Percentiles rank a stretch among this genome's conserved stretches.
These are phyloP conservation scores for Pantherophis alleghaniensis DNA, from an alignment of 2,797 vertebrate genomes.

Conservation along the genomic window DNA sequence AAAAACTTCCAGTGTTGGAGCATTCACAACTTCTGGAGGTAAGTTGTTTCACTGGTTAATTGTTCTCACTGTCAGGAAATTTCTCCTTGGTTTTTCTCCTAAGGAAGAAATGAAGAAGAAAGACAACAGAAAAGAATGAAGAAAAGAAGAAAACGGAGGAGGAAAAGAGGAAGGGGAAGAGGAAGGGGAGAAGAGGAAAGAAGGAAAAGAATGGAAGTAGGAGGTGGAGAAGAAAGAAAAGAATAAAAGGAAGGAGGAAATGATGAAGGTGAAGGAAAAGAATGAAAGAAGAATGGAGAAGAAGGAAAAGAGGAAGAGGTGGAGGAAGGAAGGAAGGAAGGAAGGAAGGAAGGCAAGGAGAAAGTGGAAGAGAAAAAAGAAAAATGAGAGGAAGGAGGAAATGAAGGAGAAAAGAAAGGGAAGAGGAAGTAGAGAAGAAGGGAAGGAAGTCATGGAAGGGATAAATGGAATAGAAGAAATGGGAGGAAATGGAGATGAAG, in stretches of 20 bases:
- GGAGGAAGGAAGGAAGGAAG: neutral
- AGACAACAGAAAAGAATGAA: neutral
- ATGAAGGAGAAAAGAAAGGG: too few relatives aligned
- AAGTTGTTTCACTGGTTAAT: too few relatives aligned
- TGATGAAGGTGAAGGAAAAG: neutral
- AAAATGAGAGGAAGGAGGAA: neutral
- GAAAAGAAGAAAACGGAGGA: neutral
- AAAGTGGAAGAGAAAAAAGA: neutral
- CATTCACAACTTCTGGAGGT: too few relatives aligned
- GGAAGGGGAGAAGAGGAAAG: neutral
- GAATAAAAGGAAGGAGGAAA: neutral
- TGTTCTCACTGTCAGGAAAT: too few relatives aligned
- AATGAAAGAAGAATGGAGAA: neutral
- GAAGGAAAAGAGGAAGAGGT: neutral
- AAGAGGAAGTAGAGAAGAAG: too few relatives aligned
- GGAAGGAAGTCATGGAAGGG: too few relatives aligned
- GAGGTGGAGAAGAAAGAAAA: neutral
- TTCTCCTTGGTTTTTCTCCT: too few relatives aligned
- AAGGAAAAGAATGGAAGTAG: neutral
- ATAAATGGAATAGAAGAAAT: too few relatives aligned
- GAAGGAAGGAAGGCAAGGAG: neutral
- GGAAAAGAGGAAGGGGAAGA: neutral
- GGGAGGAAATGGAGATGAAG: neutral
- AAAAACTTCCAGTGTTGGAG: too few relatives aligned
- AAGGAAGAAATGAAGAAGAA: neutral